Conservation (phyloP, 2,113 vertebrate species). For the Ptyas mucosa region DNA sequence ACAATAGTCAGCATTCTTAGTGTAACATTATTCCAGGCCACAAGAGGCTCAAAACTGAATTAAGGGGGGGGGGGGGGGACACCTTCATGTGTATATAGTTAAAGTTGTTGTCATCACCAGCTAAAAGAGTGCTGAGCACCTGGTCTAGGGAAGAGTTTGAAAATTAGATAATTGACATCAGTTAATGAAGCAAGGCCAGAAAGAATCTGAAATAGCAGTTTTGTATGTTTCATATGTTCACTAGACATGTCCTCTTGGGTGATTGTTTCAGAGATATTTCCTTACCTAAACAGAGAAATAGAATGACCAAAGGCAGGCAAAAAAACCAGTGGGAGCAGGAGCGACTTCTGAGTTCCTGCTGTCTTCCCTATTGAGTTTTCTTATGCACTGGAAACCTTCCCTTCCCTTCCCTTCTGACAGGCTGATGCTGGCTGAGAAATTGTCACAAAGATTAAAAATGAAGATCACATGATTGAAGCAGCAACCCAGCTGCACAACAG, state of each 20-base stretch:
- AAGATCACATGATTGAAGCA: neutral
- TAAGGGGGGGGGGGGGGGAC: neutral
- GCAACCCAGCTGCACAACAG: neutral
- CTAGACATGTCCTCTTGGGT: neutral
- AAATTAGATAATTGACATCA: neutral
- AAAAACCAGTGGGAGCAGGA: neutral
- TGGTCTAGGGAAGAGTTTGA: neutral
- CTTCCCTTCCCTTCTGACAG: neutral
- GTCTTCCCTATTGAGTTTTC: neutral
- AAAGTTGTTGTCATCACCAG: neutral
- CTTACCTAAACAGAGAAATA: neutral
- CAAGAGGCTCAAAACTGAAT: neutral
- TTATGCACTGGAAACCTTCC: neutral
- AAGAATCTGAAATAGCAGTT: neutral
- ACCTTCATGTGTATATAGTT: neutral
- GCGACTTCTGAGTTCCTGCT: neutral
- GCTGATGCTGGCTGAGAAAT: neutral
- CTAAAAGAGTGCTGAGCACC: neutral
- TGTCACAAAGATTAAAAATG: neutral
- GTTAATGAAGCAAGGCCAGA: neutral
- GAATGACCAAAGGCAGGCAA: neutral
- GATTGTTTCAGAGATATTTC: neutral
- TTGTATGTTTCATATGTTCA: constrained; percentile 16
- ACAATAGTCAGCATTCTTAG: neutral
- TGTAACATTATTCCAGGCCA: too few relatives aligned